Conservation (phyloP, 2,888 invertebrate species). For the Drosophila neoperkinsi region DNA sequence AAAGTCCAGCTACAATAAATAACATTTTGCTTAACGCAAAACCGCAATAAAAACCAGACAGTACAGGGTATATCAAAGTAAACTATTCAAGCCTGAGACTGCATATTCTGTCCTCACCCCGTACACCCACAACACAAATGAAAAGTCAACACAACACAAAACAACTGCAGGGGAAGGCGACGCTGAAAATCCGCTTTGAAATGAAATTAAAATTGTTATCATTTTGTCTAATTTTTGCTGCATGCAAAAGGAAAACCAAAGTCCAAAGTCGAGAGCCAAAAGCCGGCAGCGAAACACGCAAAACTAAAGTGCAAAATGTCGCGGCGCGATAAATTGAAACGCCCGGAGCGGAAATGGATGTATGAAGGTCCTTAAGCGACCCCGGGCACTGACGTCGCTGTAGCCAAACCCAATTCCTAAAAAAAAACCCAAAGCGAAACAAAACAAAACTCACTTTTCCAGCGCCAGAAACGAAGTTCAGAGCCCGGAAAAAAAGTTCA, state of each 20-base stretch:
- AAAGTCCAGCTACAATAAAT: neutral
- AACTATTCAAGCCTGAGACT: conserved; percentile 38
- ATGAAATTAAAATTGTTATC: conserved; percentile 78
- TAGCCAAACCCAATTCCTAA: conserved; percentile 17
- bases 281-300: conserved; percentile 54
- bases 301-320: conserved; percentile 77
- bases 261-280: conserved; percentile 24
- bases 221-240: conserved; percentile 69
- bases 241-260: conserved; percentile 56
- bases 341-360: conserved; percentile 51
- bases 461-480: conserved; percentile 42
- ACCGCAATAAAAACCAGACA: too few relatives aligned
- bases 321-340: conserved; percentile 76
- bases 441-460: conserved; percentile 72
- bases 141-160: conserved; percentile 30
- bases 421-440: conserved; percentile 23
- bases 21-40: neutral
- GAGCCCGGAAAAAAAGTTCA: conserved; percentile 56
- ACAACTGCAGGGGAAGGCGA: conserved; percentile 51
- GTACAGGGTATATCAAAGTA: conserved; percentile 26
- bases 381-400: conserved; percentile 20
- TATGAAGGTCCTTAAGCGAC: conserved; percentile 65
- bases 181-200: conserved; percentile 67
- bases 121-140: conserved; percentile 26
- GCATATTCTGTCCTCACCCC: neutral